Conservation (phyloP, 2,888 invertebrate genomes). For the Perizoma flavofasciatum region DNA sequence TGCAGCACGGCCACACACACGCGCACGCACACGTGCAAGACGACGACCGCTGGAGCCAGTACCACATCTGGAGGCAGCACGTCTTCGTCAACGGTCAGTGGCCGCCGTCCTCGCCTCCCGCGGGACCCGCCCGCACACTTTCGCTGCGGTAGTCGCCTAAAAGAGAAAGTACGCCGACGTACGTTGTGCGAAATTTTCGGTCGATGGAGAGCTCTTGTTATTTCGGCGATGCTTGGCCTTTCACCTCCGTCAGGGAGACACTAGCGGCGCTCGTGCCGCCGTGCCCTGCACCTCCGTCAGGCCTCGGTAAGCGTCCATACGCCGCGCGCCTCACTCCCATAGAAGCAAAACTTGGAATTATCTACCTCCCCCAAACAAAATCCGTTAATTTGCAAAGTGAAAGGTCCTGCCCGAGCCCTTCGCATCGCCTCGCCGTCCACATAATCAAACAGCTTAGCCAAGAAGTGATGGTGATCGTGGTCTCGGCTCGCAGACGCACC, state of each 20-base stretch:
- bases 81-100: constrained; percentile 91
- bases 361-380: too few species aligned
- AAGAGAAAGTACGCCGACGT: constrained; percentile 68
- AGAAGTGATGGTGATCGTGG: too few species aligned
- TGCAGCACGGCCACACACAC: constrained; percentile 80
- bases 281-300: constrained; percentile 14
- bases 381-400: too few species aligned
- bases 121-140: constrained; percentile 57
- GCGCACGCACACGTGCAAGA: constrained; percentile 75
- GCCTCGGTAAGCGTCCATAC: constrained; percentile 19
- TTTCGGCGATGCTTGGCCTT: constrained; percentile 61
- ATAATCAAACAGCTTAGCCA: too few species aligned
- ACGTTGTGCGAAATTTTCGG: constrained; percentile 64
- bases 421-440: too few species aligned
- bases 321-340: constrained; percentile 5
- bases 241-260: constrained; percentile 18
- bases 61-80: constrained; percentile 91
- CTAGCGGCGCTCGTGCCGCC: too few species aligned
- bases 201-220: constrained; percentile 65
- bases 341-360: neutral
- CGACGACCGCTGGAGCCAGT: constrained; percentile 89
- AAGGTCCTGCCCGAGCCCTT: too few species aligned
- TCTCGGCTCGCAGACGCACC: too few species aligned
- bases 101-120: constrained; percentile 34
- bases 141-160: constrained; percentile 40